These are phyloP conservation scores for Molossus molossus DNA, from an alignment of 2,797 vertebrate genomes.

Conservation along the genomic window DNA sequence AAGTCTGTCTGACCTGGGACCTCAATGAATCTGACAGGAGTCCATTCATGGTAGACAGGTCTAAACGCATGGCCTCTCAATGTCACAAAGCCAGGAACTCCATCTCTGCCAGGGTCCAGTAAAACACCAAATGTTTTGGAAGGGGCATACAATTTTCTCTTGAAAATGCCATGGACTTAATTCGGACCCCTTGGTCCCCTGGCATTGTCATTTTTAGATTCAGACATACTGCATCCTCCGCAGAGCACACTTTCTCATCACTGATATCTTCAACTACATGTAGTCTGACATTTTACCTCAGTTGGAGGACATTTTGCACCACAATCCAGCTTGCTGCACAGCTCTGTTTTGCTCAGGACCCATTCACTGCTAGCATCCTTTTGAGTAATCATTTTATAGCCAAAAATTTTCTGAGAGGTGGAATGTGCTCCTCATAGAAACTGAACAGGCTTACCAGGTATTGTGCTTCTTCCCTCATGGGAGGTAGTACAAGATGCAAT, in stretches of 20 bases:
- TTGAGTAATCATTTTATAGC: background rate
- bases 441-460: too few relatives aligned
- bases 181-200: background rate
- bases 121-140: accelerated
- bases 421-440: background rate
- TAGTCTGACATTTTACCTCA: background rate
- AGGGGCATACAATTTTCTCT: background rate
- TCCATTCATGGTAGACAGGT: background rate
- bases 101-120: background rate
- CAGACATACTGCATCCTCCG: accelerated
- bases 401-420: background rate
- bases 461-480: background rate
- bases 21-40: background rate
- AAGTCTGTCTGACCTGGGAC: background rate
- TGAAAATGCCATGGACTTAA: too few relatives aligned
- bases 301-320: background rate
- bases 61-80: background rate
- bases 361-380: background rate
- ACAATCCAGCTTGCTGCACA: accelerated
- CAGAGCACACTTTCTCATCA: background rate
- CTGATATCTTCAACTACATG: accelerated
- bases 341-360: background rate
- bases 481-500: background rate
- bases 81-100: background rate
- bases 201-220: background rate